Base-by-base conservation (phyloP, 2,888 invertebrate species). In the Ormia ochracea region DNA sequence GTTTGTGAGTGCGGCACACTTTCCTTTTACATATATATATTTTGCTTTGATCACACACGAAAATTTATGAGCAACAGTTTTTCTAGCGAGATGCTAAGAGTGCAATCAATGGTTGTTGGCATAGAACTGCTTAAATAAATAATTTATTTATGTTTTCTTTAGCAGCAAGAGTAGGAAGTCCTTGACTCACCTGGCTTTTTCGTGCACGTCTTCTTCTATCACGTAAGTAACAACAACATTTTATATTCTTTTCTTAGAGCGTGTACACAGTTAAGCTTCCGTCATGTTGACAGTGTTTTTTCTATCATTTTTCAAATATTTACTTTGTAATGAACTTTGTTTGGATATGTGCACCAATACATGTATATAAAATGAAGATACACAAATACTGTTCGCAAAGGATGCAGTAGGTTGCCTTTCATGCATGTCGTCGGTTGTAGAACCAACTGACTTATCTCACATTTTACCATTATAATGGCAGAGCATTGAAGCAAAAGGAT, bases 301-400 rank as follows among this genome's bases (percentile, higher is more conserved):
- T n/a, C 36, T 61, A 54, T 50, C 21, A n/a, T 41, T 69, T 45
- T 58, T 43, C 45, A 84, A 83, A 85, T 75, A 68, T 78, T 52
- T 73, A 66, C 43, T 78, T 63, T 81, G 79, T 78, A 72, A 77
- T 73, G 78, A 78, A 80, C 81, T 81, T 63, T 52, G 59, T 77
- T 81, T 73, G 50, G 5, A 52, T 38, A 28, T 59, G 28, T 66
- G 7, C 26, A 66, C 26, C 19, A 50, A 41, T 26, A 26, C 45
- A 50, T 43, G 63, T 43, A 52, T 43, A 59, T 41, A 31, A 43
- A 19, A 19, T 65, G 43, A 14, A 48, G 21, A 63, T 63, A 63
- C n/a, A n/a, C 28, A 59, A 14, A 2, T 19, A 28, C 50, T 14
- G n/a, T 23, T 36, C 45, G 45, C 36, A 43, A 43, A 19, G 17